Evolutionary conservation across 2,797 vertebrate species (phyloP), one percentile per base, ranked within the genome.

Genomic region (Sebastes nivosus): DNA sequence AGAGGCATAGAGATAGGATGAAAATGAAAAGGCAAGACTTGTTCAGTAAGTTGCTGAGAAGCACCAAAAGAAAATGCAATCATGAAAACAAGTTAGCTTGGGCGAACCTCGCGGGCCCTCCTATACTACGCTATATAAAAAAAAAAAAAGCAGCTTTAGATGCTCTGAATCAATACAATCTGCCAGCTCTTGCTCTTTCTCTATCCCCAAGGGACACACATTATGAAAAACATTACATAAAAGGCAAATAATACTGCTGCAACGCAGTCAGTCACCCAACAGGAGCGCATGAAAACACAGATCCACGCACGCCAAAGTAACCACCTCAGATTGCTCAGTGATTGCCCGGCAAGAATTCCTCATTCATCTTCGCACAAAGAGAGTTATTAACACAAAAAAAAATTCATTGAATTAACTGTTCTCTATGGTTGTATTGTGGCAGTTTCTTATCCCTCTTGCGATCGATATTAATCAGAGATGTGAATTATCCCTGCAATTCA

Each of bases 151-250:
- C 84, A 82, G 85, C 87, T 93, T 90, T 86, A 89, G 91, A 94
- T 88, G 88, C 80, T 89, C 89, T 87, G 86, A 94, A 95, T 96
- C 95, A 93, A 95, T 95, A 94, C 84, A 81, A 90, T 93, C 86
- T 91, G 88, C 79, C 77, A 88, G 85, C 87, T 92, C 85, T 77
- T 88, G 88, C 82, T 89, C 81, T 71, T 75, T 83, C 63, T 90
- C 79, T 77, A 67, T 91, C 90, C 92, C 91, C 75, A 68, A 81
- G 88, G 90, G 87, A 82, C 72, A 83, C 90, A 88, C 89, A 90
- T 94, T 93, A 94, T 94, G 85, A 93, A 93, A 94, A 92, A 90
- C 84, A 93, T 93, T 88, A 92, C 87, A 93, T 92, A 88, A 93
- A 94, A 93, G 80, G 71, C 90, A 90, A 94, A 95, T 87, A 92